phyloP scores from a whole-genome alignment of 1,140 invertebrate species.

The Cotesia typhae region DNA sequence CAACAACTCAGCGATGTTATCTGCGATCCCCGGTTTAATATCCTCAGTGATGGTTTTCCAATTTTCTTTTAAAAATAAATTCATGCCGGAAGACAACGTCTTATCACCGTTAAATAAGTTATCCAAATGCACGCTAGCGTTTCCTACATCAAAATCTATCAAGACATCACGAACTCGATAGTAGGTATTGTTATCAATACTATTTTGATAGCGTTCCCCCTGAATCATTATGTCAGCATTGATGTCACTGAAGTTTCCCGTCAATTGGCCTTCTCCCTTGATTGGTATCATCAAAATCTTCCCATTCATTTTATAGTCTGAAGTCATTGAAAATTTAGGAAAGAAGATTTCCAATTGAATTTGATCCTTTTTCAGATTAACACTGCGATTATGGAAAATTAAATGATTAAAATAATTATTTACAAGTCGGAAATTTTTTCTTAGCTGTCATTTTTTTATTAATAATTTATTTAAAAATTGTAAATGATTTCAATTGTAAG shows the following conservation, averaged over 20 bases:
- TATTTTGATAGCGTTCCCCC: slow-evolving; percentile 65
- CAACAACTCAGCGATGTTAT: slow-evolving; percentile 65
- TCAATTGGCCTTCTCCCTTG: slow-evolving; percentile 66
- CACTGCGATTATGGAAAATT: slow-evolving; percentile 47
- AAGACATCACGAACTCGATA: slow-evolving; percentile 71
- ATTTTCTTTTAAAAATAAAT: slow-evolving; percentile 72
- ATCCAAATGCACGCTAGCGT: slow-evolving; percentile 70
- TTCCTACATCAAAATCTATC: slow-evolving; percentile 70
- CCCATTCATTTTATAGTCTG: slow-evolving; percentile 69
- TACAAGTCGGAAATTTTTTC: too few relatives aligned
- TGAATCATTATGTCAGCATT: slow-evolving; percentile 69
- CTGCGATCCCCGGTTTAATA: slow-evolving; percentile 68
- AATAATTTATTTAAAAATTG: too few relatives aligned
- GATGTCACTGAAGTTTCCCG: slow-evolving; percentile 72
- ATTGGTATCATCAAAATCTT: slow-evolving; percentile 73
- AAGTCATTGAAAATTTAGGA: slow-evolving; percentile 66
- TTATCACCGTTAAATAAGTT: slow-evolving; percentile 77
- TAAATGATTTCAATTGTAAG: too few relatives aligned
- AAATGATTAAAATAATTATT: background rate
- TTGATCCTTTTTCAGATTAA: slow-evolving; percentile 66
- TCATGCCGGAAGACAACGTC: slow-evolving; percentile 70
- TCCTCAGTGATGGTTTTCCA: slow-evolving; percentile 71
- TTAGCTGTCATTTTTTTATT: too few relatives aligned
- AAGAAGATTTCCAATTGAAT: slow-evolving; percentile 67
- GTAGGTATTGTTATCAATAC: slow-evolving; percentile 60